Evolutionary conservation across 2,797 vertebrate species (phyloP).

Genomic region (Masticophis lateralis): DNA sequence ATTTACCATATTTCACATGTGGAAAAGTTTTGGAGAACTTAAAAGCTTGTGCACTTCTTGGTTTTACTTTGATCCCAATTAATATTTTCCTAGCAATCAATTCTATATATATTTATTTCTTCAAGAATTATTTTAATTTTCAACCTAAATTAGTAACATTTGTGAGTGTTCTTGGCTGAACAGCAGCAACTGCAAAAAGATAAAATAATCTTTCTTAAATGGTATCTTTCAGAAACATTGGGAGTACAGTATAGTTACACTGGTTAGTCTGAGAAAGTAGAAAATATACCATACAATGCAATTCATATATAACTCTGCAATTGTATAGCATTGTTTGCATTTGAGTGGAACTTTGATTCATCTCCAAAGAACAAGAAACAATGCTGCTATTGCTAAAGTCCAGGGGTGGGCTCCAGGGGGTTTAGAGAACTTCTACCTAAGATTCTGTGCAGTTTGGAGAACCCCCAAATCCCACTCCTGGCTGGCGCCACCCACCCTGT

Average conservation of each 20-base stretch:
- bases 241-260: not conserved
- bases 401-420: too few relatives aligned
- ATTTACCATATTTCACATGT: not conserved
- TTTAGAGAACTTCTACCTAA: too few relatives aligned
- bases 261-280: not conserved
- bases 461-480: too few relatives aligned
- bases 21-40: not conserved
- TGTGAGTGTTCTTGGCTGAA: not conserved
- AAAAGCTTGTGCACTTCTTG: not conserved
- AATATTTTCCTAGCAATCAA: not conserved
- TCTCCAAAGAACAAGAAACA: not conserved
- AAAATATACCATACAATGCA: not conserved
- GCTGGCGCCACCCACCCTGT: too few relatives aligned
- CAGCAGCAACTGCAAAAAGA: not conserved
- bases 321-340: not conserved
- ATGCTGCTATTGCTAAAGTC: not conserved
- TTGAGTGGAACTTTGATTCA: not conserved
- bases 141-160: not conserved
- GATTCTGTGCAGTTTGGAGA: too few relatives aligned
- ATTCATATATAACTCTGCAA: not conserved
- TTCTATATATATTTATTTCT: not conserved
- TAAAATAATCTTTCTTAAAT: not conserved
- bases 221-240: not conserved
- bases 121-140: not conserved
- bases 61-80: not conserved